These are phyloP conservation scores for Leptoclinus maculatus DNA, from an alignment of 2,797 vertebrate species.

Conservation along the genomic window DNA sequence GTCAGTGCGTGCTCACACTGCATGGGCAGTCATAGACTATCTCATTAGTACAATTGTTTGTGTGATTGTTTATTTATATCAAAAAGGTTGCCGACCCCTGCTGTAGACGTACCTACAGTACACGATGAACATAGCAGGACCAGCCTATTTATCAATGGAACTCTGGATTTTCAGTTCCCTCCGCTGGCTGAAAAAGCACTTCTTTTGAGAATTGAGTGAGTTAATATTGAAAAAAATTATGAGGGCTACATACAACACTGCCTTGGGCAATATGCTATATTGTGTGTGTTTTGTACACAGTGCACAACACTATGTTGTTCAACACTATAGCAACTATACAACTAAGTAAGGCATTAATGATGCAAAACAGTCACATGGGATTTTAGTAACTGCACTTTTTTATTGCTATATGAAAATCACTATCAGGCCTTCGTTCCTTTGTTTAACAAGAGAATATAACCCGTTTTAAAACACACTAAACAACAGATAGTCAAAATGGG, in stretches of 20 bases:
- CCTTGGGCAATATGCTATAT: not conserved
- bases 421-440: not conserved
- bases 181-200: not conserved
- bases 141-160: not conserved
- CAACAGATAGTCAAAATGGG: not conserved
- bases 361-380: not conserved
- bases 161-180: not conserved
- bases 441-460: not conserved
- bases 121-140: not conserved
- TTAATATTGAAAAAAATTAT: not conserved
- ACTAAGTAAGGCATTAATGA: not conserved
- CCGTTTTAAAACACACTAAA: not conserved
- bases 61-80: constrained; percentile 16
- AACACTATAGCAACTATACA: not conserved
- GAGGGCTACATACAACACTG: not conserved
- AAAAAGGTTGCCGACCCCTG: not conserved
- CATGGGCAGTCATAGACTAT: constrained; percentile 32
- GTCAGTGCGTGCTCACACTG: constrained; percentile 40
- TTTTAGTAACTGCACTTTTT: not conserved
- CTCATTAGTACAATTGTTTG: constrained; percentile 55
- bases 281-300: not conserved
- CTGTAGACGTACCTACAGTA: not conserved
- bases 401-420: not conserved
- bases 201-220: not conserved
- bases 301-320: not conserved